Base-by-base conservation (phyloP, 2,888 invertebrate species). In the Calameuta idolon region DNA sequence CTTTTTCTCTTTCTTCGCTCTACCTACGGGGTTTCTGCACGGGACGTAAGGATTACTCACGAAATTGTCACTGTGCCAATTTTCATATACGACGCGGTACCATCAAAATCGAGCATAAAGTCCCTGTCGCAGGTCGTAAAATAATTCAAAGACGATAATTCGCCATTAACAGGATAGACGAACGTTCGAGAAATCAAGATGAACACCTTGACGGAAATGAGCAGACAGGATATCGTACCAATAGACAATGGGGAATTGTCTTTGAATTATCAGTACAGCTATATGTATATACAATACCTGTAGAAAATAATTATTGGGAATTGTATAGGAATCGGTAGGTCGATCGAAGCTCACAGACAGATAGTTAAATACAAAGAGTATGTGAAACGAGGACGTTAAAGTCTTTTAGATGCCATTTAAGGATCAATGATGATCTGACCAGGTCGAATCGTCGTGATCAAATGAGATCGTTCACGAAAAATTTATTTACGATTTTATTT, bases 41-140 rank as follows among this genome's bases (percentile, higher is more conserved):
- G 81, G 83, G 83, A 87, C 85, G 84, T 85, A 84, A 82, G 85
- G 85, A 88, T 88, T 89, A 88, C 87, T 88, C 89, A 86, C 83
- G 82, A 83, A 55, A 81, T 83, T 88, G 89, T 88, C 86, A 74
- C 73, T 69, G 79, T 77, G 88, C 89, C 89, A 87, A 83, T 85
- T 83, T 82, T 82, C 83, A 79, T 81, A 83, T 83, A 82, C 82
- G 83, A 79, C 77, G 75, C 77, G 81, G 81, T 76, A 76, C 78
- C 78, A 81, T 83, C 84, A 85, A 85, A 84, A 80, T 78, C 23
- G 30, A 71, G 11, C 71, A 68, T 74, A 73, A 33, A 74, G 75
- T 55, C 74, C 71, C 37, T 55, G 30, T 4, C 76, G 69, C 79
- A 81, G 79, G 34, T 81, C 81, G 82, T 82, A 81, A 82, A 82